Base-by-base conservation (phyloP, 2,888 invertebrate genomes). In the Antitype chi region DNA sequence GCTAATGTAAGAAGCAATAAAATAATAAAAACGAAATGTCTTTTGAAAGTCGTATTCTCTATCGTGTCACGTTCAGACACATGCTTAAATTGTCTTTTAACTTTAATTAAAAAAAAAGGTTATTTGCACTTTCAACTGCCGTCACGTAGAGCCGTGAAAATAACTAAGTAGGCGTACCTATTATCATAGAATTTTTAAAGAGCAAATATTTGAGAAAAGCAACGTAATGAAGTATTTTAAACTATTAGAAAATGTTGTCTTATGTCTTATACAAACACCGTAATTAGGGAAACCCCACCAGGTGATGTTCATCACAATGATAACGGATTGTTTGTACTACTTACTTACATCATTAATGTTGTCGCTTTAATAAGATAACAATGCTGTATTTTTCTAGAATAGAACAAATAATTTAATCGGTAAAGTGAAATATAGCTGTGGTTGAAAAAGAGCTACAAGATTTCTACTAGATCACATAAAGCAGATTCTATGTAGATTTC, bases 231-330 rank as follows among this genome's bases (percentile, higher is more conserved):
- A 63, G 47, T 15, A 70, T 49, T 74, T 47, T 20, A 78, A 72
- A 43, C 63, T 23, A 74, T 28, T 8, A 68, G 68, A 38, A 38
- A 25, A n/a, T 73, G 28, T 74, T 70, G 63, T 64, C 47, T 64
- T 63, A 52, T 5, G 57, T 38, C 64, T 25, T 32, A 60, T 15
- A 60, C 57, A 64, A 76, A 80, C 53, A 63, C 17, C 3, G 47
- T 67, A 43, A 76, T 87, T 84, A 70, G 89, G 89, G 85, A 89
- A 89, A 85, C 86, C 89, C 89, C 89, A 84, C 67, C 57, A 20
- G 53, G 47, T 64, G 78, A 60, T 83, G 72, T 67, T 63, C 60
- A 67, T 82, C 69, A 71, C 43, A 32, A n/a, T 62, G 74, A 83
- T 85, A 83, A 63, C 49, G 60, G 5, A n/a, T 15, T 76, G 72